Evolutionary conservation across 2,888 invertebrate genomes (phyloP).

Genomic region (Schizotus pectinicornis): DNA sequence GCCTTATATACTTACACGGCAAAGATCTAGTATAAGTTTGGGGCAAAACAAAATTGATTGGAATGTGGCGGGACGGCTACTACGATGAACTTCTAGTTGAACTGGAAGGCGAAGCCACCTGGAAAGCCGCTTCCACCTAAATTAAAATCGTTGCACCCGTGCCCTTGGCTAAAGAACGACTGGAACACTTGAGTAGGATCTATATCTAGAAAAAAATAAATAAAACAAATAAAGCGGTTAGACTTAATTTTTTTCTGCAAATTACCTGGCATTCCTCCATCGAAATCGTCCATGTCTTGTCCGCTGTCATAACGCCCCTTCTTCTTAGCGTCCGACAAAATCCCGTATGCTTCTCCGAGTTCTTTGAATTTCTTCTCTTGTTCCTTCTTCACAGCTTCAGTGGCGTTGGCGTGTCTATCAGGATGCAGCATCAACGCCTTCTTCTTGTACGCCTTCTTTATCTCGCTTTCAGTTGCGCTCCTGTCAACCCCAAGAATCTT

Average conservation of each 20-base stretch:
- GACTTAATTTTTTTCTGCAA: too few relatives aligned
- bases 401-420: slow-evolving; percentile 89
- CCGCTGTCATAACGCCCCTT: slow-evolving; percentile 90
- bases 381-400: slow-evolving; percentile 82
- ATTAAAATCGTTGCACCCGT: slow-evolving; percentile 62
- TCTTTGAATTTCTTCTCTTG: slow-evolving; percentile 96
- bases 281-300: slow-evolving; percentile 83
- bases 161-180: slow-evolving; percentile 75
- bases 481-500: slow-evolving; percentile 89
- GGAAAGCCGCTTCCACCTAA: slow-evolving; percentile 65
- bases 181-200: slow-evolving; percentile 88
- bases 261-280: slow-evolving; percentile 61
- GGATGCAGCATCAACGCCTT: slow-evolving; percentile 92
- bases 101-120: slow-evolving; percentile 73
- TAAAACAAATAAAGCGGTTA: background rate
- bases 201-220: slow-evolving; percentile 65
- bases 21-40: background rate
- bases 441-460: slow-evolving; percentile 93
- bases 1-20: background rate
- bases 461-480: slow-evolving; percentile 86
- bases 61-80: slow-evolving; percentile 15
- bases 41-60: background rate
- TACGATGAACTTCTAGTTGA: slow-evolving; percentile 61
- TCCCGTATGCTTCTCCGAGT: slow-evolving; percentile 93
- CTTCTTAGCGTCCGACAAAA: slow-evolving; percentile 90